Evolutionary conservation across 2,113 vertebrate species (phyloP).

Genomic region (Hyaena hyaena): DNA sequence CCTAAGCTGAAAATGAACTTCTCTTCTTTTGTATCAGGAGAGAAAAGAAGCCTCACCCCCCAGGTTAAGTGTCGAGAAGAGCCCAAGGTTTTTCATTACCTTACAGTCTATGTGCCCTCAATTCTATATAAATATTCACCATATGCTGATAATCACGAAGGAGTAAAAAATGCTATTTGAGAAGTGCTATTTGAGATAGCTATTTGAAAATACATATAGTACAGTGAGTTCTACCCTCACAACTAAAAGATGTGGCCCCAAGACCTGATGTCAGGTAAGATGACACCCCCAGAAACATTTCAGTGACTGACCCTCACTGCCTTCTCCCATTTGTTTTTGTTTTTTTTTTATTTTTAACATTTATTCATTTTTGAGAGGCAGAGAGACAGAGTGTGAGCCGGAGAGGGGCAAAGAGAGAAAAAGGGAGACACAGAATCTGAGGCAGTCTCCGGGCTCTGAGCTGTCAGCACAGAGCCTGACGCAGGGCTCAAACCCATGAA

Average conservation of each 20-base stretch:
- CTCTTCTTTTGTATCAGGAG: not conserved
- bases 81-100: not conserved
- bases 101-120: not conserved
- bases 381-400: too few species aligned
- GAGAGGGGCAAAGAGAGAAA: too few species aligned
- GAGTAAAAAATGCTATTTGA: not conserved
- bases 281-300: not conserved
- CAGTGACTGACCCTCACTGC: accelerated
- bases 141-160: not conserved
- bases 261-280: not conserved
- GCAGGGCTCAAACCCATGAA: too few species aligned
- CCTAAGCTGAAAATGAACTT: not conserved
- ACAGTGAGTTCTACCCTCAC: not conserved
- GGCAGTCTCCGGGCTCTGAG: too few species aligned
- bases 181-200: not conserved
- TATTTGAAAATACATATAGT: not conserved
- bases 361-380: too few species aligned
- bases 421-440: too few species aligned
- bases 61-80: not conserved
- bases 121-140: not conserved
- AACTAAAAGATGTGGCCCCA: not conserved
- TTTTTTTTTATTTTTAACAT: too few species aligned
- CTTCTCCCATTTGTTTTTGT: not conserved
- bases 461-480: too few species aligned
- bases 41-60: not conserved